Percentiles rank a stretch among this genome's conserved stretches.
Evolutionary conservation across 2,888 invertebrate species (phyloP).

Genomic region (Phorcus lineatus): DNA sequence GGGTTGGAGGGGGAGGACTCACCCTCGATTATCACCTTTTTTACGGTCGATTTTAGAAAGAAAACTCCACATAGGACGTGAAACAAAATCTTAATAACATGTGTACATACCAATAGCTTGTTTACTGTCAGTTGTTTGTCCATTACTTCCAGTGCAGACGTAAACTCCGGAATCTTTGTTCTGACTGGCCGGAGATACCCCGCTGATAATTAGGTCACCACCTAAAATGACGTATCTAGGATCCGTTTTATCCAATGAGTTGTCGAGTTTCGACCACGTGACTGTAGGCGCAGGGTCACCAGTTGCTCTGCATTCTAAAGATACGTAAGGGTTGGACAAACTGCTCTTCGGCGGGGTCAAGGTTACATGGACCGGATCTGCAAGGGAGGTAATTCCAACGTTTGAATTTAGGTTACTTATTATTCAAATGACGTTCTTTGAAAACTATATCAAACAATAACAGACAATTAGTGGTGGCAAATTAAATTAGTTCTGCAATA

Average conservation of each 20-base stretch:
- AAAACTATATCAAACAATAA: no score
- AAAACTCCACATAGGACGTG: no score
- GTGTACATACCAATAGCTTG: constrained; percentile 22
- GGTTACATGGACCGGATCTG: not conserved
- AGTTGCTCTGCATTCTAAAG: constrained; percentile 25
- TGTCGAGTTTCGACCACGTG: constrained; percentile 23
- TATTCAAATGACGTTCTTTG: no score
- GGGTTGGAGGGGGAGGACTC: no score
- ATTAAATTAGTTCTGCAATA: no score
- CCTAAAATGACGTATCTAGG: constrained; percentile 27
- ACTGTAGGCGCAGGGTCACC: constrained; percentile 25
- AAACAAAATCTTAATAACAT: no score
- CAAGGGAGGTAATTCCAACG: not conserved
- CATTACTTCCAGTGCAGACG: constrained; percentile 26
- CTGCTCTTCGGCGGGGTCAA: not conserved
- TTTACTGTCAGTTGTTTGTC: not conserved
- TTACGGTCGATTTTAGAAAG: no score
- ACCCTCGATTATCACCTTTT: no score
- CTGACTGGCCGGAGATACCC: constrained; percentile 23
- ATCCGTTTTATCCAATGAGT: not conserved
- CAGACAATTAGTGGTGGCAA: no score
- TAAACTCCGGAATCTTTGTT: constrained; percentile 31
- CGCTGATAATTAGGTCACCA: constrained; percentile 33
- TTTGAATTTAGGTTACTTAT: no score
- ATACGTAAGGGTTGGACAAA: not conserved